A percentile compares a stretch with the other conserved stretches of the same genome.
phyloP scores from a whole-genome alignment of 2,797 vertebrate genomes.

The Pangasius mekongensis region DNA sequence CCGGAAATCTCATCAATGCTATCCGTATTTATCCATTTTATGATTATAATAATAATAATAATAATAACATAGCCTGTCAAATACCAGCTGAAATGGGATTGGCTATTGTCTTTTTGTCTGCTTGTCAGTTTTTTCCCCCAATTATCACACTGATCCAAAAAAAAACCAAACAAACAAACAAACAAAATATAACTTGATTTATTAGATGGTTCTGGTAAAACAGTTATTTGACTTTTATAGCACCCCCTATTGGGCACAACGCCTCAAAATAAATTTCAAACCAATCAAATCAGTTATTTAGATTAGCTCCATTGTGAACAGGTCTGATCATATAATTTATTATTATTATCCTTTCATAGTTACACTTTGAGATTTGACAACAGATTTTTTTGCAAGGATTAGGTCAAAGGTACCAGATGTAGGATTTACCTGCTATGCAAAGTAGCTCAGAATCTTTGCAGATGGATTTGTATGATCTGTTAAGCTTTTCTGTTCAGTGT shows the following conservation, averaged over 20 bases:
- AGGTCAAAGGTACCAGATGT: neutral
- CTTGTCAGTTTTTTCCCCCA: too few relatives aligned
- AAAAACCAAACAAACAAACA: too few relatives aligned
- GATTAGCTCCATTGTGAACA: neutral
- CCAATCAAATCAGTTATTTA: neutral
- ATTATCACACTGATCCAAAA: neutral
- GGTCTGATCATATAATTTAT: neutral
- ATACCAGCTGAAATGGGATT: neutral
- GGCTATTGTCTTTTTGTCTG: neutral
- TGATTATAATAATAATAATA: too few relatives aligned
- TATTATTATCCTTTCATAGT: neutral
- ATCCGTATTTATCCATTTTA: neutral
- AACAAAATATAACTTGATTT: neutral
- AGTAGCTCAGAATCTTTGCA: neutral
- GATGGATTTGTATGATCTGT: neutral
- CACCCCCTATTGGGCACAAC: neutral
- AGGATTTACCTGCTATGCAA: neutral
- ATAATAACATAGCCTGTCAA: neutral
- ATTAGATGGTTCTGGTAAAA: neutral
- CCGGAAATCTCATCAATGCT: neutral
- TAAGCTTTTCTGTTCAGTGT: neutral
- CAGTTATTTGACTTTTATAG: neutral
- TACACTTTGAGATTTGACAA: neutral
- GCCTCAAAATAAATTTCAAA: neutral
- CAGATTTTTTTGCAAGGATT: neutral